Conservation (phyloP, 2,113 vertebrate genomes). For the Myiopsitta monachus region DNA sequence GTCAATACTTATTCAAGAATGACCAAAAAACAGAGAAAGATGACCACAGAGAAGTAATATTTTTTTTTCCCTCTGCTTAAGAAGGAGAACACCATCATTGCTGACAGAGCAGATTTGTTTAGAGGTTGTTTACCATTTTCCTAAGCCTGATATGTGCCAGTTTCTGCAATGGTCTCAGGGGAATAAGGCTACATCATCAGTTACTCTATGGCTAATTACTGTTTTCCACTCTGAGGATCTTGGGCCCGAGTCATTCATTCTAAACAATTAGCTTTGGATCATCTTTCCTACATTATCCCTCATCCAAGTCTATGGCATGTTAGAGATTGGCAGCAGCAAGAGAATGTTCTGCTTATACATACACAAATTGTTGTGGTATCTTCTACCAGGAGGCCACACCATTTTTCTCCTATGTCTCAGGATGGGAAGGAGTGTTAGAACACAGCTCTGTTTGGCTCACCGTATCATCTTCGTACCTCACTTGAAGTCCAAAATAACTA, state of each 20-base stretch:
- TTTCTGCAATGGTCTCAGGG: neutral
- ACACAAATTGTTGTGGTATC: neutral
- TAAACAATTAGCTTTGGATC: neutral
- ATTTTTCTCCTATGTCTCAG: neutral
- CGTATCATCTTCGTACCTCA: neutral
- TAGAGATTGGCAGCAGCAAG: neutral
- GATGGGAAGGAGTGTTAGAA: neutral
- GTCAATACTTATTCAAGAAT: neutral
- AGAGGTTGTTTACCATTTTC: neutral
- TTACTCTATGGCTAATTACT: neutral
- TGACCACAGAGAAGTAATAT: neutral
- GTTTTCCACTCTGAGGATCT: neutral
- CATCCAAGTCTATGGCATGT: neutral
- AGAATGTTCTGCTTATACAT: neutral
- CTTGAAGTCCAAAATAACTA: neutral
- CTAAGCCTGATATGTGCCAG: neutral
- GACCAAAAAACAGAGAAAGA: neutral
- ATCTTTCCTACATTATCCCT: neutral
- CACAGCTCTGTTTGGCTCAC: neutral
- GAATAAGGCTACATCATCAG: neutral
- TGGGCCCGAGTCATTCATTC: neutral
- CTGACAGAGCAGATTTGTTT: neutral
- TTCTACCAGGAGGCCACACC: neutral
- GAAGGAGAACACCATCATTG: neutral
- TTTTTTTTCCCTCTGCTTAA: neutral